phyloP scores from a whole-genome alignment of 2,888 invertebrate genomes.

The Luperina nickerlii region DNA sequence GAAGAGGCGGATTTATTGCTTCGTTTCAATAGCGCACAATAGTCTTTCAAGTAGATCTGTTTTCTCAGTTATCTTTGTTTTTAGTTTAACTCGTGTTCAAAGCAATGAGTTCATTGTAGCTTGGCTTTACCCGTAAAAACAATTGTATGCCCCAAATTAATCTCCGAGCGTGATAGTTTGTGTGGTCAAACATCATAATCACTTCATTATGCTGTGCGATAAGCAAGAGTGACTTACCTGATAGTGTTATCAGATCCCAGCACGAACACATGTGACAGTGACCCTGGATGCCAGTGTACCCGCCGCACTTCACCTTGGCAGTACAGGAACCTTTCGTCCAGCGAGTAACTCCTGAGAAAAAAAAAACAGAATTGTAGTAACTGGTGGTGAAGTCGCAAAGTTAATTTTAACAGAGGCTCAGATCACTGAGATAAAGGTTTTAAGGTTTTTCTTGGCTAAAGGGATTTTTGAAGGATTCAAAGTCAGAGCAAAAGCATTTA shows the following conservation, averaged over 20 bases:
- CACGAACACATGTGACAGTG: conserved; percentile 94
- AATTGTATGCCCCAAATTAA: background rate
- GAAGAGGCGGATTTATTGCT: background rate
- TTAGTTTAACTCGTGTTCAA: background rate
- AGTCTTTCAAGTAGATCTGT: background rate
- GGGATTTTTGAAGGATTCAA: background rate
- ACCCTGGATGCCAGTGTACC: conserved; percentile 96
- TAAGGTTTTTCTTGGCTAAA: background rate
- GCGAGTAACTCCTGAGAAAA: conserved; percentile 92
- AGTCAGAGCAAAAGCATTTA: too few species aligned
- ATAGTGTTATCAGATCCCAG: conserved; percentile 96
- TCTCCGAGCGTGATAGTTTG: background rate
- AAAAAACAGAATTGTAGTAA: background rate
- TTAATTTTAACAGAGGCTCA: background rate
- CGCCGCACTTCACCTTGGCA: conserved; percentile 93
- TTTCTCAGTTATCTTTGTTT: background rate
- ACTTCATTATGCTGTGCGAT: background rate
- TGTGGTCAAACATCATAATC: background rate
- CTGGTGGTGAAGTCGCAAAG: background rate
- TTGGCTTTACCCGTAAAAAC: background rate
- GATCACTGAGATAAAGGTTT: background rate
- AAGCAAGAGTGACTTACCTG: conserved; percentile 88
- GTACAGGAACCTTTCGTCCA: conserved; percentile 94
- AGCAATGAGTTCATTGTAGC: background rate
- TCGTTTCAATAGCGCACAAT: background rate